A percentile compares a stretch with the other conserved stretches of the same genome.
phyloP scores from a whole-genome alignment of 2,888 invertebrate species.

The Pinctada fucata region DNA sequence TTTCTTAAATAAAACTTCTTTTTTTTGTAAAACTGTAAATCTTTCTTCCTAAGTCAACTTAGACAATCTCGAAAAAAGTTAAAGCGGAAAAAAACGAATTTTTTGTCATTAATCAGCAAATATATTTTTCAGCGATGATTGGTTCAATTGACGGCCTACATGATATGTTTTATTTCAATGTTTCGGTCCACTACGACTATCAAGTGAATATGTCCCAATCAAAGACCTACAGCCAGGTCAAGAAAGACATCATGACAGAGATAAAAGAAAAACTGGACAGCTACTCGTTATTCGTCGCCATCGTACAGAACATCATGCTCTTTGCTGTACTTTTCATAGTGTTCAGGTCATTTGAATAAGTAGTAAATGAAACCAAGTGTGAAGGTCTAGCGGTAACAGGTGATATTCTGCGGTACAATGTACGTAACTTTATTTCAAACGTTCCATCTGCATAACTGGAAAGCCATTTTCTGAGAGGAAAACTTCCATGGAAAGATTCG shows the following conservation, averaged over 20 bases:
- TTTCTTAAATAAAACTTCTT: no score
- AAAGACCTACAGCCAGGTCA: conserved; percentile 62
- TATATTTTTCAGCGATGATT: conserved; percentile 42
- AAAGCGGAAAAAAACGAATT: no score
- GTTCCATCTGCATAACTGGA: no score
- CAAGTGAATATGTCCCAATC: conserved; percentile 64
- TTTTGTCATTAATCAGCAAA: neutral
- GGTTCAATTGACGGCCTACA: conserved; percentile 44
- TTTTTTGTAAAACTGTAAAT: no score
- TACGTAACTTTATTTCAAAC: no score
- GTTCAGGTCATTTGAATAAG: conserved; percentile 54
- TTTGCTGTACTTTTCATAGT: conserved; percentile 58
- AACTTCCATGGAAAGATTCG: no score
- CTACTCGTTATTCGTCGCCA: conserved; percentile 41
- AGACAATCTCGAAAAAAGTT: no score
- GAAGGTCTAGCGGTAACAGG: no score
- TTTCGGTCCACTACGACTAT: conserved; percentile 64
- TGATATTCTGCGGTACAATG: no score
- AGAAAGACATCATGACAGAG: conserved; percentile 62
- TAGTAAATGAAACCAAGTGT: neutral
- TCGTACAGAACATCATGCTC: conserved; percentile 55
- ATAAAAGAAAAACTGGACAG: conserved; percentile 51
- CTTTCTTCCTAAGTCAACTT: no score
- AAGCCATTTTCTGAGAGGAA: no score
- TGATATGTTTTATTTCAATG: conserved; percentile 72